Conservation (phyloP, 64 coral and sea anemone genomes). For the Stichodactyla mertensii region DNA sequence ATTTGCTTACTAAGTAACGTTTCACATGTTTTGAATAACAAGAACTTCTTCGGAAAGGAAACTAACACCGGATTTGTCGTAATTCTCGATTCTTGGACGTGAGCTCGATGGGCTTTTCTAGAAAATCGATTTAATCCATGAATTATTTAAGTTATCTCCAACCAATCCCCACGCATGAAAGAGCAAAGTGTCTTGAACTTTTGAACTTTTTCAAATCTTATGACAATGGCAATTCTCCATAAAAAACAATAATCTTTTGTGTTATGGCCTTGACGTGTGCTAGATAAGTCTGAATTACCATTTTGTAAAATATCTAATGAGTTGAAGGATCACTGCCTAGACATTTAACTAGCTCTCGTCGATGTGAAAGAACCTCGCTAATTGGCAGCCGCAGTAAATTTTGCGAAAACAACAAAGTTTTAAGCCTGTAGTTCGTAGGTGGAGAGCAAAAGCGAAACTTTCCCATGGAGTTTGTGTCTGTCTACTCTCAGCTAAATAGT, state of each 20-base stretch:
- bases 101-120: neutral
- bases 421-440: neutral
- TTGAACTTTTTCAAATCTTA: neutral
- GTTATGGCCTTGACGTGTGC: neutral
- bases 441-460: neutral
- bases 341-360: neutral
- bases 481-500: neutral
- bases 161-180: neutral
- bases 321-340: neutral
- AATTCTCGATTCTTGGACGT: neutral
- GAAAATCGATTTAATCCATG: neutral
- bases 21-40: neutral
- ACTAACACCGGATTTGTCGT: no score
- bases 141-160: neutral
- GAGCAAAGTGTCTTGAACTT: neutral
- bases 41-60: neutral
- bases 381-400: neutral
- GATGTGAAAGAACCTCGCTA: neutral
- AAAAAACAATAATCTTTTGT: neutral
- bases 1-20: no score
- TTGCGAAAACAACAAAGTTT: neutral
- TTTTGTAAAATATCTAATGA: neutral
- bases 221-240: constrained; percentile 7
- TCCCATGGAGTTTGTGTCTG: neutral
- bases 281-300: neutral